Evolutionary conservation across 2,888 invertebrate genomes (phyloP).

Genomic region (Taphrorychus bicolor): DNA sequence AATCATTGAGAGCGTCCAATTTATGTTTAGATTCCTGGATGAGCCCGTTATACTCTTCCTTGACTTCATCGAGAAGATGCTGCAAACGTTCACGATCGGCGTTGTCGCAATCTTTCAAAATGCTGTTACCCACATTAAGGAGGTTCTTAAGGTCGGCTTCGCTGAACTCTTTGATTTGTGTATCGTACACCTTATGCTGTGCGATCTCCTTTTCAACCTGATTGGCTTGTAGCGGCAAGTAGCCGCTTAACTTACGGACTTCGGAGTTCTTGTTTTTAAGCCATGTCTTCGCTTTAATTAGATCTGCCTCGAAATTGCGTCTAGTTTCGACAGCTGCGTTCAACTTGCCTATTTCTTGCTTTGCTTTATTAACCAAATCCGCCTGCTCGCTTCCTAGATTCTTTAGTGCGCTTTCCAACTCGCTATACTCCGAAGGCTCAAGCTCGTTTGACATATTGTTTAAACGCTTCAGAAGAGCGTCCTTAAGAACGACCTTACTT

Average conservation of each 20-base stretch:
- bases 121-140: conserved; percentile 75
- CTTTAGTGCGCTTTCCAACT: conserved; percentile 76
- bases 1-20: conserved; percentile 72
- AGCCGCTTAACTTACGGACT: conserved; percentile 76
- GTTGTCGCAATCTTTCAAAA: conserved; percentile 84
- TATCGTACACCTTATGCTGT: conserved; percentile 76
- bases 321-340: conserved; percentile 75
- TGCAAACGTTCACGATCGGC: conserved; percentile 72
- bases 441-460: conserved; percentile 84
- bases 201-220: conserved; percentile 85
- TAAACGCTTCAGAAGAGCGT: conserved; percentile 83
- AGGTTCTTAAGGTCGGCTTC: conserved; percentile 78
- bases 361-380: conserved; percentile 73
- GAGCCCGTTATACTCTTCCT: conserved; percentile 74
- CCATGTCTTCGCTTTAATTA: conserved; percentile 84
- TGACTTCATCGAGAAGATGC: conserved; percentile 71
- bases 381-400: conserved; percentile 78
- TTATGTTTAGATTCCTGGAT: conserved; percentile 78
- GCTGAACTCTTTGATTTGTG: conserved; percentile 78
- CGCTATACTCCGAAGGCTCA: conserved; percentile 83
- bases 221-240: conserved; percentile 78
- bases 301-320: conserved; percentile 77
- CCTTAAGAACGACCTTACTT: conserved; percentile 81
- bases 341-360: conserved; percentile 76
- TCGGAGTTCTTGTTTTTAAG: conserved; percentile 78